Evolutionary conservation across 2,888 invertebrate species (phyloP).

Genomic region (Eulithis testata): DNA sequence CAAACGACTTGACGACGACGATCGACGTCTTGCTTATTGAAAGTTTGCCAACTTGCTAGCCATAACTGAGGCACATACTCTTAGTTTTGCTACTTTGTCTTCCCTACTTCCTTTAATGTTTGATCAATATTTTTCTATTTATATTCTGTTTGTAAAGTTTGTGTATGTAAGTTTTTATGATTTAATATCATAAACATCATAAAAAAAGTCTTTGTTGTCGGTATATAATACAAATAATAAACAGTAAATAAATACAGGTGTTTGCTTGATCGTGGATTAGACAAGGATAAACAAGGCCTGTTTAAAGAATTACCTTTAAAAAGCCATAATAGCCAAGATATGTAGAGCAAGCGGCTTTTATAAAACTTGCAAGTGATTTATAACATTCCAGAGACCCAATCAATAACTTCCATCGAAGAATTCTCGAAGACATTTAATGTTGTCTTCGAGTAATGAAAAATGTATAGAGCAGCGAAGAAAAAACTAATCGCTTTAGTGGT

Average conservation of each 20-base stretch:
- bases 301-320: too few species aligned
- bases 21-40: constrained; percentile 36
- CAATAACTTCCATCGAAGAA: too few species aligned
- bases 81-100: constrained; percentile 28
- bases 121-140: constrained; percentile 34
- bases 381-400: too few species aligned
- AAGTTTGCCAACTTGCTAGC: constrained; percentile 43
- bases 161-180: constrained; percentile 24
- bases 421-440: too few species aligned
- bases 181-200: constrained; percentile 36
- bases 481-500: neutral
- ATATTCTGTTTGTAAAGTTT: constrained; percentile 21
- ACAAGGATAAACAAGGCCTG: neutral
- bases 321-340: too few species aligned
- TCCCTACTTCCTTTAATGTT: constrained; percentile 34
- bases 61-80: constrained; percentile 39
- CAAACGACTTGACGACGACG: constrained; percentile 26
- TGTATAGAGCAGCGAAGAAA: too few species aligned
- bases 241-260: constrained; percentile 18
- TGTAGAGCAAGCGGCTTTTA: too few species aligned
- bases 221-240: constrained; percentile 8
- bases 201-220: constrained; percentile 31
- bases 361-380: too few species aligned
- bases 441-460: too few species aligned
- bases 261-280: constrained; percentile 5